Conservation (phyloP, 1,140 invertebrate genomes). For the Linepithema humile region DNA sequence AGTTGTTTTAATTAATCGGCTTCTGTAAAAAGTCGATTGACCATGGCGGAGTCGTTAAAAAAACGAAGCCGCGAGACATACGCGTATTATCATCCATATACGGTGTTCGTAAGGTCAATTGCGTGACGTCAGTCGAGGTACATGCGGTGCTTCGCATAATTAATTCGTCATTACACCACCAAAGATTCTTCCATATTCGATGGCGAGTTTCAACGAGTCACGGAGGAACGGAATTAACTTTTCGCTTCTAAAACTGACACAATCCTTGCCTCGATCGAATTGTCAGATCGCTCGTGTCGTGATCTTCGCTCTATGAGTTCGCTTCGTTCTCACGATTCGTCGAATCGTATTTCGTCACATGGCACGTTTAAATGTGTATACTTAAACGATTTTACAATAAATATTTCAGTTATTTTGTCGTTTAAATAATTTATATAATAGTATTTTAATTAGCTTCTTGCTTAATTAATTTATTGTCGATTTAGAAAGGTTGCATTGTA, state of each 20-base stretch:
- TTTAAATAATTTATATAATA: not conserved
- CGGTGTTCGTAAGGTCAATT: conserved; percentile 66
- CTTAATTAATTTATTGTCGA: no score
- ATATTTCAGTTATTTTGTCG: not conserved
- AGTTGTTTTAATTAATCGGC: not conserved
- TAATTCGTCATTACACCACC: conserved; percentile 51
- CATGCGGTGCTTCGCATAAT: conserved; percentile 71
- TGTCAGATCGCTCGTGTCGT: not conserved
- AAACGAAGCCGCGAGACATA: not conserved
- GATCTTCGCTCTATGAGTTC: conserved; percentile 31
- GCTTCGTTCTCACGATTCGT: conserved; percentile 36
- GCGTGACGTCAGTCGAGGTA: conserved; percentile 51
- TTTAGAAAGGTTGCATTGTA: no score
- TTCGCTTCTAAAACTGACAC: not conserved
- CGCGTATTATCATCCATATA: not conserved
- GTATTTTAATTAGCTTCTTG: no score
- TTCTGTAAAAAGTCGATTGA: not conserved
- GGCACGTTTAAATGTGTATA: not conserved
- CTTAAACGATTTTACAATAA: not conserved
- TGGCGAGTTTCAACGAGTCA: not conserved
- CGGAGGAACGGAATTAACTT: conserved; percentile 20
- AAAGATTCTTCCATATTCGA: not conserved
- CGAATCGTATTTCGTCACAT: not conserved
- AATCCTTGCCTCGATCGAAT: not conserved
- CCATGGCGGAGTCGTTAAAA: not conserved